Evolutionary conservation across 2,113 vertebrate genomes (phyloP).

Genomic region (Podiceps cristatus): DNA sequence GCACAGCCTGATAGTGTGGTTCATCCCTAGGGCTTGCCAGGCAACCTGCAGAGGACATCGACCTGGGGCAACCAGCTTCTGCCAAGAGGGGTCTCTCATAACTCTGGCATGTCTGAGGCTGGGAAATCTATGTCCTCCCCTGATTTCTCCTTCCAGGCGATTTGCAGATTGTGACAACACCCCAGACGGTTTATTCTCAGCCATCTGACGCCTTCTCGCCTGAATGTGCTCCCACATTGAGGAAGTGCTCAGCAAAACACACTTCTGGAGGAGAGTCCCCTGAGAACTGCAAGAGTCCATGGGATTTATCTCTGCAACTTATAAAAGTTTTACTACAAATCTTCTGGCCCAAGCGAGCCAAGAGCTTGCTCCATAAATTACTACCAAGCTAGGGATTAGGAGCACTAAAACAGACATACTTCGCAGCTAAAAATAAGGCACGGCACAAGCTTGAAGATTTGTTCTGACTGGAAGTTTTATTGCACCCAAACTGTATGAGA

Average conservation of each 20-base stretch:
- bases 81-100: background rate
- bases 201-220: background rate
- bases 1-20: accelerated
- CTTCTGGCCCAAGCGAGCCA: constrained; percentile 17
- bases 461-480: constrained; percentile 72
- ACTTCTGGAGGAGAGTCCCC: constrained; percentile 10
- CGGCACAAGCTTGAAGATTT: constrained; percentile 61
- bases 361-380: constrained; percentile 67
- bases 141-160: background rate
- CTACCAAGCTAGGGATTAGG: constrained; percentile 67
- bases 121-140: background rate
- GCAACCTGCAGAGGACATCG: background rate
- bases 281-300: background rate
- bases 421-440: constrained; percentile 62
- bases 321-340: constrained; percentile 68
- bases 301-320: constrained; percentile 66
- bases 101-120: background rate
- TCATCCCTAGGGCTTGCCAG: background rate
- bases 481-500: constrained; percentile 68
- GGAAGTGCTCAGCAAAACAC: constrained; percentile 16
- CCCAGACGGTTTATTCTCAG: background rate
- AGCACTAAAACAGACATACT: constrained; percentile 70
- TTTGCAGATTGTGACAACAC: background rate
- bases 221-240: background rate
- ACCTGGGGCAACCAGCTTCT: background rate